These are phyloP conservation scores for Cephus nigrinus DNA, from an alignment of 2,888 invertebrate species.

Conservation along the genomic window DNA sequence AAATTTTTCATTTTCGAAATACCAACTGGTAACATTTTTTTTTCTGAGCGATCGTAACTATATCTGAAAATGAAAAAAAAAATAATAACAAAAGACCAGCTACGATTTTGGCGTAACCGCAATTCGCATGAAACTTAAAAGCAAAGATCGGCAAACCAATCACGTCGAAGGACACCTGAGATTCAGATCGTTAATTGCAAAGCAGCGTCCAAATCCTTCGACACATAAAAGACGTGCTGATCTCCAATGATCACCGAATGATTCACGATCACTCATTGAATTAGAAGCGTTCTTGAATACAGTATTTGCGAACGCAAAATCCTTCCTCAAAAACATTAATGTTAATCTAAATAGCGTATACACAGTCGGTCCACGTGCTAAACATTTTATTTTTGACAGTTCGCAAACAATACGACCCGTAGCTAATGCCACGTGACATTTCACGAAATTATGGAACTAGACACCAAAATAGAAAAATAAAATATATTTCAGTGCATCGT, in stretches of 20 bases:
- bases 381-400: neutral
- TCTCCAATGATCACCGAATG: neutral
- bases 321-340: neutral
- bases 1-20: no score
- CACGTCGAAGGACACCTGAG: conserved; percentile 5
- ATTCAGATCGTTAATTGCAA: conserved; percentile 3
- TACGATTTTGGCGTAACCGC: neutral
- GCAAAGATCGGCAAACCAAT: neutral
- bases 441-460: neutral
- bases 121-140: neutral
- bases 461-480: neutral
- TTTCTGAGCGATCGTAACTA: no score
- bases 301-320: neutral
- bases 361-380: neutral
- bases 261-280: neutral
- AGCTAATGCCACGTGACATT: neutral
- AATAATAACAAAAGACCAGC: neutral
- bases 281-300: neutral
- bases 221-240: neutral
- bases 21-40: no score
- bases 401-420: neutral
- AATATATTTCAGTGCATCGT: neutral
- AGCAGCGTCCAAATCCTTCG: neutral
- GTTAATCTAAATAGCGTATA: neutral
- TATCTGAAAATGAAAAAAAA: neutral